phyloP scores from a whole-genome alignment of 2,888 invertebrate genomes.

The Caenorhabditis sp. region DNA sequence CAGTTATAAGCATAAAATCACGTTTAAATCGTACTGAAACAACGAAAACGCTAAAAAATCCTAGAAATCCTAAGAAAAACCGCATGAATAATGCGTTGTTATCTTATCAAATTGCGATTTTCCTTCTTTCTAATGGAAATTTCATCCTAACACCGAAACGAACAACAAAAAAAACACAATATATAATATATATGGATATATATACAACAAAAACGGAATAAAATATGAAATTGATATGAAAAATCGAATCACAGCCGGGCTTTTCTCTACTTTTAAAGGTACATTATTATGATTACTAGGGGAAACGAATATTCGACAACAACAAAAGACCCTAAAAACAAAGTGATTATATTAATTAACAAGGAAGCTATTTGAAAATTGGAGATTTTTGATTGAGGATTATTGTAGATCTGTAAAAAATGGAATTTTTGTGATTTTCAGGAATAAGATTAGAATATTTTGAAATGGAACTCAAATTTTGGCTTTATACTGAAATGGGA shows the following conservation, averaged over 20 bases:
- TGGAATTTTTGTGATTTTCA: no score
- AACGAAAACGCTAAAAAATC: background rate
- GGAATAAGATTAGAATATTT: no score
- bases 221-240: background rate
- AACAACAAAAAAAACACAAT: background rate
- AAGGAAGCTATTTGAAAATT: no score
- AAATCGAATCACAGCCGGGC: background rate
- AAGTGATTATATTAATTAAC: no score
- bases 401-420: no score
- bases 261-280: no score
- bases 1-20: slow-evolving; percentile 68
- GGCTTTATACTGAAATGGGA: no score
- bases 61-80: background rate
- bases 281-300: no score
- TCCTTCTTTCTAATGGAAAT: background rate
- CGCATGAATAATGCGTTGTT: background rate
- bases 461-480: no score
- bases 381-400: no score
- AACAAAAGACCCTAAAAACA: no score
- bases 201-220: background rate
- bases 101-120: background rate
- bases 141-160: background rate
- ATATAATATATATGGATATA: background rate
- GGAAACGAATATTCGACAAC: no score
- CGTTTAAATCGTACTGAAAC: slow-evolving; percentile 49